A percentile compares a stretch with the other conserved stretches of the same genome.
phyloP scores from a whole-genome alignment of 2,113 vertebrate genomes.

The Gavialis gangeticus region DNA sequence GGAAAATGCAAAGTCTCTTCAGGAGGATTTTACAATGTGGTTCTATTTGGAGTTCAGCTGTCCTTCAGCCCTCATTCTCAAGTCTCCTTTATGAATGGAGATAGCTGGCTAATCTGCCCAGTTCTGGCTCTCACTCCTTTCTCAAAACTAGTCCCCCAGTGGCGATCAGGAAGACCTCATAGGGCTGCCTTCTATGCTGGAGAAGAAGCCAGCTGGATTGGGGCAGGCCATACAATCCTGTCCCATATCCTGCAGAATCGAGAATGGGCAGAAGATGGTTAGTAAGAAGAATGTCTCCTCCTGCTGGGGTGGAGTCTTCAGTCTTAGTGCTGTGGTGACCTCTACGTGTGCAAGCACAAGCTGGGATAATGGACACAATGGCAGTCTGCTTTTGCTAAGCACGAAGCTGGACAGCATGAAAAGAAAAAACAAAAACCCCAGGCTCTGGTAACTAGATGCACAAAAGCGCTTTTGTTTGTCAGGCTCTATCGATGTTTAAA shows the following conservation, averaged over 20 bases:
- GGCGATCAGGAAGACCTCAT: neutral
- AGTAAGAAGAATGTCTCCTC: neutral
- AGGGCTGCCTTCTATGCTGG: neutral
- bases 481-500: conserved; percentile 75
- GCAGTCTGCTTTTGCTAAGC: neutral
- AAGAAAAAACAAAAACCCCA: neutral
- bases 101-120: neutral
- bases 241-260: neutral
- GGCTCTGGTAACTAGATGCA: conserved; percentile 35
- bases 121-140: neutral
- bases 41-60: neutral
- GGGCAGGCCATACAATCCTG: neutral
- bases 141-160: neutral
- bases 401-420: neutral
- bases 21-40: fast-evolving
- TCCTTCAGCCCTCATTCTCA: no score
- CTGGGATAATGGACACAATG: neutral
- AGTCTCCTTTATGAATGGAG: no score
- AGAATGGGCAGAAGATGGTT: neutral
- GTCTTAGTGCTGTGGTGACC: neutral
- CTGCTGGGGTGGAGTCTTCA: neutral
- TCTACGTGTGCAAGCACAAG: neutral
- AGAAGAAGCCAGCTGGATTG: neutral
- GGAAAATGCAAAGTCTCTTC: neutral
- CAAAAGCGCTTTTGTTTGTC: conserved; percentile 63